A percentile compares a stretch with the other conserved stretches of the same genome.
Evolutionary conservation across 1,140 invertebrate species (phyloP).

Genomic region (Drosophila hydei): DNA sequence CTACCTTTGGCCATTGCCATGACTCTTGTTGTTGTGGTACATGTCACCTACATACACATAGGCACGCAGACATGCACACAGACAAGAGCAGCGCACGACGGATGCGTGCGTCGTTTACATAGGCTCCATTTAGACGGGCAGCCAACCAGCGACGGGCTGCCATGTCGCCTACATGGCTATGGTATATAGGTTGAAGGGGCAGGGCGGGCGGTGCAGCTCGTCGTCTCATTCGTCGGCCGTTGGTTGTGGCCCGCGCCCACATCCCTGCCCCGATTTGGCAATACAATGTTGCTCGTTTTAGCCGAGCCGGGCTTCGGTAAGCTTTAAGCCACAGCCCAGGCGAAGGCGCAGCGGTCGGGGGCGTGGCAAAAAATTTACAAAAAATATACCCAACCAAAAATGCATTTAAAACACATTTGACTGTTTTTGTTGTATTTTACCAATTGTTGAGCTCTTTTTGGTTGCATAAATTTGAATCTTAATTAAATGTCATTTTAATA

Average conservation of each 20-base stretch:
- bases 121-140: constrained; percentile 59
- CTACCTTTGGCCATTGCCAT: constrained; percentile 74
- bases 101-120: constrained; percentile 75
- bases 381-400: constrained; percentile 50
- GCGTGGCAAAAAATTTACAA: constrained; percentile 70
- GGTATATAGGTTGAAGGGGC: constrained; percentile 53
- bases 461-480: constrained; percentile 71
- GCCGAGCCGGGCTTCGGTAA: constrained; percentile 54
- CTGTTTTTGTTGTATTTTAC: constrained; percentile 22
- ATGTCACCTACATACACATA: constrained; percentile 75
- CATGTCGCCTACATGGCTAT: constrained; percentile 63
- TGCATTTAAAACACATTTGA: constrained; percentile 42
- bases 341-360: constrained; percentile 1
- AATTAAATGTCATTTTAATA: constrained; percentile 74
- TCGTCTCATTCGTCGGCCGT: constrained; percentile 74
- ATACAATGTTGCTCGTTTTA: constrained; percentile 77
- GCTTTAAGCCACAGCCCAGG: constrained; percentile 47
- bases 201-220: constrained; percentile 49
- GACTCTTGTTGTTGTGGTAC: constrained; percentile 65
- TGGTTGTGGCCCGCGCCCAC: constrained; percentile 46
- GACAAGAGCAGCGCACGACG: constrained; percentile 23
- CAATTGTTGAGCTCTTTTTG: constrained; percentile 43
- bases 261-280: constrained; percentile 41
- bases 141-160: constrained; percentile 70
- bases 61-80: constrained; percentile 14